These are phyloP conservation scores for Salarias fasciatus DNA, from an alignment of 2,797 vertebrate genomes.

Conservation along the genomic window DNA sequence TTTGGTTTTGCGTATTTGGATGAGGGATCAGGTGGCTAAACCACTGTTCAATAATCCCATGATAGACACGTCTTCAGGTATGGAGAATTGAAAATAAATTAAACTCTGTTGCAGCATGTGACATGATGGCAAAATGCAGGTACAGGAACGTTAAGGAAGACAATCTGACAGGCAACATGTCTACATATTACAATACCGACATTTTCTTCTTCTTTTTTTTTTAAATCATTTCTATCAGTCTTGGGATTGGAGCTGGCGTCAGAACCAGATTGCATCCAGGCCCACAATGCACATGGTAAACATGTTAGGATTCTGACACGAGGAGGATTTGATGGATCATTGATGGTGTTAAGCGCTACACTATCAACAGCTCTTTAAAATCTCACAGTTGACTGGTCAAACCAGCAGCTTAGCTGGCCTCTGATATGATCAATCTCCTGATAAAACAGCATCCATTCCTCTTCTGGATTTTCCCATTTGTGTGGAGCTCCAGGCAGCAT, in stretches of 20 bases:
- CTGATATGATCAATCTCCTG: constrained; percentile 11
- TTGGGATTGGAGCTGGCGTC: background rate
- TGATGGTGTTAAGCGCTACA: background rate
- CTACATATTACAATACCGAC: background rate
- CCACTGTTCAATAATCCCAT: background rate
- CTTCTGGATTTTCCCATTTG: constrained; percentile 6
- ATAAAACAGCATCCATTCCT: constrained; percentile 11
- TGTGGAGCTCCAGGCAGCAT: constrained; percentile 6
- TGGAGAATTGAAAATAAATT: background rate
- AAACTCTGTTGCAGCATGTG: background rate
- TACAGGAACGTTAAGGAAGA: background rate
- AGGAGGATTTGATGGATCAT: constrained; percentile 3
- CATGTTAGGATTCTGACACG: constrained; percentile 3
- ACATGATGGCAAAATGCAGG: background rate
- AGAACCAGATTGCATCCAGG: background rate
- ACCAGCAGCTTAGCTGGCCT: constrained; percentile 15
- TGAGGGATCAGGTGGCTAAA: constrained; percentile 1
- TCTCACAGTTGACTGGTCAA: background rate
- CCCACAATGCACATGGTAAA: background rate
- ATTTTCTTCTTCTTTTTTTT: no score
- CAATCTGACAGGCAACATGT: constrained; percentile 3
- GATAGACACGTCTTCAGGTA: background rate
- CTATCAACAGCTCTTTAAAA: constrained; percentile 14
- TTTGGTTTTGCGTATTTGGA: background rate
- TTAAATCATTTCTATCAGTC: background rate